Conservation (phyloP, 2,113 vertebrate species). For the Otolemur garnettii region DNA sequence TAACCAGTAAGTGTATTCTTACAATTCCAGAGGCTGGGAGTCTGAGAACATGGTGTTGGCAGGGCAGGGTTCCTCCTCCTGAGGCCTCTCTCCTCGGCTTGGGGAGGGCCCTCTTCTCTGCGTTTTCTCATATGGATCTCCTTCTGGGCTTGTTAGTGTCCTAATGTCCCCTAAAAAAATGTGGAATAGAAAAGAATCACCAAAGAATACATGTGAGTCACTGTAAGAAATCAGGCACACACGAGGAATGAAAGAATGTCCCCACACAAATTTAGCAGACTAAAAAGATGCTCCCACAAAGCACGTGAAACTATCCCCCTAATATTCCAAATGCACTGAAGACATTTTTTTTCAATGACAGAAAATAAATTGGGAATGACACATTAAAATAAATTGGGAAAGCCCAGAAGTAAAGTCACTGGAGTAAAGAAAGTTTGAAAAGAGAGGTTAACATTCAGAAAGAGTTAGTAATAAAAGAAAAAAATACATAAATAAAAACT, state of each 20-base stretch:
- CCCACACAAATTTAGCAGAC: background rate
- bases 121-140: too few species aligned
- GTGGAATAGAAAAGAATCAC: background rate
- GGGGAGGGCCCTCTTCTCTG: too few species aligned
- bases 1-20: background rate
- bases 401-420: background rate
- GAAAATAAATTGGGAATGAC: too few species aligned
- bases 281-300: background rate
- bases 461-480: background rate
- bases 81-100: background rate
- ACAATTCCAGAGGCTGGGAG: background rate
- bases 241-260: background rate
- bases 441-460: background rate
- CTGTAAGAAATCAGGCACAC: background rate
- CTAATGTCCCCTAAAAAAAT: background rate
- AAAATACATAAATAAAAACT: constrained; percentile 26
- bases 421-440: background rate
- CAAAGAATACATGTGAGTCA: background rate
- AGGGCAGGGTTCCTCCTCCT: background rate
- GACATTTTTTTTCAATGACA: background rate
- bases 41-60: background rate
- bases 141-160: background rate
- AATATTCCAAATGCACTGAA: background rate
- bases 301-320: background rate
- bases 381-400: background rate